Evolutionary conservation across 2,113 vertebrate genomes (phyloP).

Genomic region (Dendropsophus ebraccatus): DNA sequence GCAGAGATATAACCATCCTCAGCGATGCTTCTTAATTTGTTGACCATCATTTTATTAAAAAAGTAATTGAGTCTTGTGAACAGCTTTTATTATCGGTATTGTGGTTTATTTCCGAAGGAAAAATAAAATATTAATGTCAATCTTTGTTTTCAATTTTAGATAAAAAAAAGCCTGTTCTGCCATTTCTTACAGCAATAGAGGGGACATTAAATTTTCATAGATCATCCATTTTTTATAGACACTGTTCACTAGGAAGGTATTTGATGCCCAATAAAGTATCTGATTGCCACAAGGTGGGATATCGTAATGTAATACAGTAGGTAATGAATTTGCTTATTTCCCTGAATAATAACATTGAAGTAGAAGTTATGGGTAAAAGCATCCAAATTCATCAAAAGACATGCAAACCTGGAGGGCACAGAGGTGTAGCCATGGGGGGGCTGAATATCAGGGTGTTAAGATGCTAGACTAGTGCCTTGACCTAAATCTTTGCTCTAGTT

Average conservation of each 20-base stretch:
- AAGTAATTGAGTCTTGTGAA: background rate
- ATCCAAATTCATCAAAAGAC: too few relatives aligned
- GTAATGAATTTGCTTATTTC: background rate
- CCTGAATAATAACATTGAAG: background rate
- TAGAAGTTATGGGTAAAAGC: background rate
- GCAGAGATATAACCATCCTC: background rate
- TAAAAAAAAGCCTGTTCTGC: conserved; percentile 16
- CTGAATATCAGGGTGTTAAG: too few relatives aligned
- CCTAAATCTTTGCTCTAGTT: too few relatives aligned
- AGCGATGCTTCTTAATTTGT: background rate
- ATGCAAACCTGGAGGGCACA: too few relatives aligned
- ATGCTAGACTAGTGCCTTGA: too few relatives aligned
- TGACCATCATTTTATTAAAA: background rate
- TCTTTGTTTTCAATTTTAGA: conserved; percentile 21
- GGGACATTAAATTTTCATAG: conserved; percentile 45
- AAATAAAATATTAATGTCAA: conserved; percentile 34
- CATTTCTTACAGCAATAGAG: conserved; percentile 36
- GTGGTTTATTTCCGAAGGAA: background rate
- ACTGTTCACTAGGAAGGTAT: conserved; percentile 18
- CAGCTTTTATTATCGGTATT: conserved; percentile 19
- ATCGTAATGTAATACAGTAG: background rate
- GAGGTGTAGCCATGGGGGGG: too few relatives aligned
- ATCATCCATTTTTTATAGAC: conserved; percentile 43
- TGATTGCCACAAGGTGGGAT: background rate
- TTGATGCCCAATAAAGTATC: conserved; percentile 3